Conservation (phyloP, 1,140 invertebrate species). For the Sipha flava region DNA sequence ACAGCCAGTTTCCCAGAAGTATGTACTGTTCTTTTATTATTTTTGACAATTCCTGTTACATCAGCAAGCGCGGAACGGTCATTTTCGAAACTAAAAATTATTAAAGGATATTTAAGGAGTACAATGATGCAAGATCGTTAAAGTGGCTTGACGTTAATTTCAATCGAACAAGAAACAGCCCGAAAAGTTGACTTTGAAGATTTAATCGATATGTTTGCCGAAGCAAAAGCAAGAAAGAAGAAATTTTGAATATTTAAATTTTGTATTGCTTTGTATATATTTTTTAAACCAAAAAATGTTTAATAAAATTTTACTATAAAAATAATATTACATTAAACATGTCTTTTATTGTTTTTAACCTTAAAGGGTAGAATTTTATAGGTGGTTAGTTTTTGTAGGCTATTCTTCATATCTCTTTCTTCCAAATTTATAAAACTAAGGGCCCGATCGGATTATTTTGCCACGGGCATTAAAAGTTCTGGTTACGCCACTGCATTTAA, state of each 20-base stretch:
- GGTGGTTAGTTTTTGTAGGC: too few species aligned
- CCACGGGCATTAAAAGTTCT: too few species aligned
- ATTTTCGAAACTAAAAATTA: background rate
- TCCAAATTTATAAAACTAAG: too few species aligned
- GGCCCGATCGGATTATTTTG: too few species aligned
- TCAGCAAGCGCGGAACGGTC: background rate
- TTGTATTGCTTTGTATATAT: too few species aligned
- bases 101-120: background rate
- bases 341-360: too few species aligned
- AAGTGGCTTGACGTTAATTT: background rate
- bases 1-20: constrained; percentile 43
- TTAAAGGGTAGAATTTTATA: too few species aligned
- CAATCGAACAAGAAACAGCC: background rate
- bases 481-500: too few species aligned
- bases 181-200: background rate
- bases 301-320: too few species aligned
- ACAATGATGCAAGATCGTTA: background rate
- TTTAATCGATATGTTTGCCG: constrained; percentile 7
- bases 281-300: too few species aligned
- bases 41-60: background rate
- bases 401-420: too few species aligned
- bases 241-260: background rate
- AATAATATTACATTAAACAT: too few species aligned
- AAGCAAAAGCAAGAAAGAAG: constrained; percentile 16
- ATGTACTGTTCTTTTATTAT: constrained; percentile 68